Conservation (phyloP, 2,113 vertebrate genomes). For the Neotoma lepida region DNA sequence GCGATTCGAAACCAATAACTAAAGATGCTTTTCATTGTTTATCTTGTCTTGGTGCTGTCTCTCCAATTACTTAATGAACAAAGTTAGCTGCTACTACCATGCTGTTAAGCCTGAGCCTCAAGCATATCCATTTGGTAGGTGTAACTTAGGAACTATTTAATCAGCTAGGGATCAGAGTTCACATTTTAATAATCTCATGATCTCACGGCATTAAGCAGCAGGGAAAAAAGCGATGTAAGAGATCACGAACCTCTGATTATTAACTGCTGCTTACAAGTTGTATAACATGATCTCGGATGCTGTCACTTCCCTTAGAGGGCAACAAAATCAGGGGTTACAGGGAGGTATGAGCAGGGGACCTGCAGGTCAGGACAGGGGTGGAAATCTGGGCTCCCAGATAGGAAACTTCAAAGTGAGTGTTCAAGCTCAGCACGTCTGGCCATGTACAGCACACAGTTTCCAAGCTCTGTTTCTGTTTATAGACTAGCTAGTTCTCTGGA, state of each 20-base stretch:
- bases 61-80: not conserved
- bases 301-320: not conserved
- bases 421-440: not conserved
- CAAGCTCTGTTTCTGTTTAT: slow-evolving; percentile 42
- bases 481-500: not conserved
- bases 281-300: not conserved
- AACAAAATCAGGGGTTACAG: not conserved
- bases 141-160: slow-evolving; percentile 30
- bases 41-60: not conserved
- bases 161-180: slow-evolving; percentile 34
- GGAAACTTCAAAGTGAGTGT: accelerated
- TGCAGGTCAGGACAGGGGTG: not conserved
- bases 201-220: slow-evolving; percentile 51
- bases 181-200: slow-evolving; percentile 46
- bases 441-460: not conserved
- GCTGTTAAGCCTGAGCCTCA: not conserved
- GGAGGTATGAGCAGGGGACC: not conserved
- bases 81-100: not conserved
- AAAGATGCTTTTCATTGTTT: not conserved
- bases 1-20: not conserved
- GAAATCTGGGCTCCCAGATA: not conserved
- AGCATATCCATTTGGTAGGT: not conserved
- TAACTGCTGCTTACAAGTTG: not conserved
- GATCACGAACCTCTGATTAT: slow-evolving; percentile 2
- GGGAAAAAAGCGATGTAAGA: slow-evolving; percentile 24